A percentile compares a stretch with the other conserved stretches of the same genome.
phyloP scores from a whole-genome alignment of 2,797 vertebrate species.

The Malurus leucopterus region DNA sequence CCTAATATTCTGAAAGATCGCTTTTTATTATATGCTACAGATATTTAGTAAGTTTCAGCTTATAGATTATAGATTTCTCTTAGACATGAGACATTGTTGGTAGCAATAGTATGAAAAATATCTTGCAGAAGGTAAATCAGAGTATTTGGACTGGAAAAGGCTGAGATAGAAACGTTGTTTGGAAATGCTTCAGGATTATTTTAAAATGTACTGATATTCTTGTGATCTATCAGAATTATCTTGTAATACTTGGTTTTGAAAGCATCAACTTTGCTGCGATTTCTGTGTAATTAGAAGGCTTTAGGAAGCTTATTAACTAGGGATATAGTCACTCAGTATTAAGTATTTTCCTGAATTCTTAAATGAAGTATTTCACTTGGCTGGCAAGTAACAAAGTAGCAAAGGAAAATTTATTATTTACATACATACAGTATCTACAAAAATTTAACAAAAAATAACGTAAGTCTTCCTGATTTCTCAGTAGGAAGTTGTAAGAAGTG shows the following conservation, averaged over 20 bases:
- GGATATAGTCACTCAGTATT: background rate
- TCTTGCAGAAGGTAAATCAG: background rate
- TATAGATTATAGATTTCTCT: background rate
- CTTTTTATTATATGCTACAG: background rate
- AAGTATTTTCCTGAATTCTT: background rate
- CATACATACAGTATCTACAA: background rate
- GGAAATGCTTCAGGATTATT: background rate
- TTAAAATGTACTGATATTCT: background rate
- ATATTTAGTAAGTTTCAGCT: background rate
- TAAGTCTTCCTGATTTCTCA: background rate
- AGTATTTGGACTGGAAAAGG: background rate
- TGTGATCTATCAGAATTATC: background rate
- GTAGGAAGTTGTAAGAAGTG: background rate
- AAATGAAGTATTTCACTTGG: background rate
- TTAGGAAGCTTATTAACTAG: background rate
- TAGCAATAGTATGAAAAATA: background rate
- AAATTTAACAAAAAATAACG: background rate
- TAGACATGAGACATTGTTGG: background rate
- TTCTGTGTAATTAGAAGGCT: background rate
- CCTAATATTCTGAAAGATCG: background rate
- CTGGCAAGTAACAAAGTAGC: background rate
- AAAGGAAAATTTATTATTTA: background rate
- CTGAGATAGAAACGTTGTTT: background rate
- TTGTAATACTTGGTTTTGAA: background rate
- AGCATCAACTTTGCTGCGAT: background rate